These are phyloP conservation scores for Prinia subflava DNA, from an alignment of 2,113 vertebrate genomes.

Conservation along the genomic window DNA sequence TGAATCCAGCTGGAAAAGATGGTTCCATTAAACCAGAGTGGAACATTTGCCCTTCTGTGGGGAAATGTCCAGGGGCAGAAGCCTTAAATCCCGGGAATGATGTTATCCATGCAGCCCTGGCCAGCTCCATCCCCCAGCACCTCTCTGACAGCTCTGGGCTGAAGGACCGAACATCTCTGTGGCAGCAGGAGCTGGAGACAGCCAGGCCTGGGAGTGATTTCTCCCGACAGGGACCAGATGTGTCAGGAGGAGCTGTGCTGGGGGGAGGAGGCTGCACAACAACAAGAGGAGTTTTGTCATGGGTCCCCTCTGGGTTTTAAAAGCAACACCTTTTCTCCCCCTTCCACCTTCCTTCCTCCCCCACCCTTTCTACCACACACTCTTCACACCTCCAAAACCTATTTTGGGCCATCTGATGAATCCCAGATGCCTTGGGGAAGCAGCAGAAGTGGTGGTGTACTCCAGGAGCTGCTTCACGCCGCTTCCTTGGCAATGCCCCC, in stretches of 20 bases:
- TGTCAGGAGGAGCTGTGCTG: neutral
- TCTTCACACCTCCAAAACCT: conserved; percentile 66
- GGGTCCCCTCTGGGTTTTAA: neutral
- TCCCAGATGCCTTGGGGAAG: conserved; percentile 66
- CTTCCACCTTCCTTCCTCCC: conserved; percentile 34
- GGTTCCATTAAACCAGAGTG: neutral
- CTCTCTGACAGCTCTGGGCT: neutral
- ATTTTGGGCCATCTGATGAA: conserved; percentile 69
- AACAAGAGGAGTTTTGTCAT: neutral
- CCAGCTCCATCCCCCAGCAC: neutral
- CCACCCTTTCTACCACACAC: neutral
- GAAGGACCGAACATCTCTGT: neutral
- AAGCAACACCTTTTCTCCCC: conserved; percentile 38
- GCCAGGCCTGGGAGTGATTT: neutral
- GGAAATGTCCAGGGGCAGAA: neutral
- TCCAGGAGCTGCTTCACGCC: conserved; percentile 43
- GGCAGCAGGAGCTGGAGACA: neutral
- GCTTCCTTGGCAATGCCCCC: conserved; percentile 63
- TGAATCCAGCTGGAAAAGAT: neutral
- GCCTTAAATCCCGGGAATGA: neutral
- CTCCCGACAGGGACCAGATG: neutral
- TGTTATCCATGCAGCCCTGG: neutral
- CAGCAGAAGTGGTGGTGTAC: conserved; percentile 29
- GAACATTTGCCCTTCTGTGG: neutral
- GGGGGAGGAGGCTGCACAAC: neutral